phyloP scores from a whole-genome alignment of 2,797 vertebrate genomes.

The Malurus leucopterus region DNA sequence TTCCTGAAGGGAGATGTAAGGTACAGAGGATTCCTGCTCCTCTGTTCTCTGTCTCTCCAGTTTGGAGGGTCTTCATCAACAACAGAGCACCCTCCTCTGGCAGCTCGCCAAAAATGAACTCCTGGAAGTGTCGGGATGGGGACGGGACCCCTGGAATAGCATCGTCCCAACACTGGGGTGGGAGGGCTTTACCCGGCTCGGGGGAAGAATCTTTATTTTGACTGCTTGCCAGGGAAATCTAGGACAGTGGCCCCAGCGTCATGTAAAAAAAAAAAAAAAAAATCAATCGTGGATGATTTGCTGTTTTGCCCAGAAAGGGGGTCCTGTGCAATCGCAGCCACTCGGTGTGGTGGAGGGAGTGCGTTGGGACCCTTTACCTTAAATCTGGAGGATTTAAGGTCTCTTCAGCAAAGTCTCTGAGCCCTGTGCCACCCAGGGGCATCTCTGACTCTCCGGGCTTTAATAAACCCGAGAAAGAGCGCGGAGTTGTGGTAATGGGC shows the following conservation, averaged over 20 bases:
- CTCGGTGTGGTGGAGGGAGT: fast-evolving
- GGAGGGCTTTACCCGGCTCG: fast-evolving
- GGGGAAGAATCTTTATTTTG: background rate
- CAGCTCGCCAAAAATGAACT: conserved; percentile 72
- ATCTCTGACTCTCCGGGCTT: conserved; percentile 44
- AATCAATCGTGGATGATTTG: background rate
- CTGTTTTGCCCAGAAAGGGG: background rate
- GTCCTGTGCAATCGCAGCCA: fast-evolving
- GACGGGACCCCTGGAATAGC: background rate
- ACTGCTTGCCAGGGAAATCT: conserved; percentile 8
- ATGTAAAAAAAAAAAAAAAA: background rate
- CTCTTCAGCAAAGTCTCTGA: background rate
- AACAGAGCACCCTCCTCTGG: conserved; percentile 82
- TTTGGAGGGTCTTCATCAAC: conserved; percentile 74
- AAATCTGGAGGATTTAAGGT: background rate
- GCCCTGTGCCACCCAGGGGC: conserved; percentile 21
- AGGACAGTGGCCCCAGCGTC: background rate
- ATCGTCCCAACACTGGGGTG: fast-evolving
- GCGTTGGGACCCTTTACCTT: background rate
- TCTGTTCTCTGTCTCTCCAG: conserved; percentile 68
- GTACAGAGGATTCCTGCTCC: conserved; percentile 48
- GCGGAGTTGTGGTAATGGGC: conserved; percentile 34
- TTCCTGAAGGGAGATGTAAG: conserved; percentile 50
- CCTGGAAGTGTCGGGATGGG: background rate
- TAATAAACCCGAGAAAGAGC: conserved; percentile 24